phyloP scores from a whole-genome alignment of 2,113 vertebrate species.

The Trochalopteron elliotii region DNA sequence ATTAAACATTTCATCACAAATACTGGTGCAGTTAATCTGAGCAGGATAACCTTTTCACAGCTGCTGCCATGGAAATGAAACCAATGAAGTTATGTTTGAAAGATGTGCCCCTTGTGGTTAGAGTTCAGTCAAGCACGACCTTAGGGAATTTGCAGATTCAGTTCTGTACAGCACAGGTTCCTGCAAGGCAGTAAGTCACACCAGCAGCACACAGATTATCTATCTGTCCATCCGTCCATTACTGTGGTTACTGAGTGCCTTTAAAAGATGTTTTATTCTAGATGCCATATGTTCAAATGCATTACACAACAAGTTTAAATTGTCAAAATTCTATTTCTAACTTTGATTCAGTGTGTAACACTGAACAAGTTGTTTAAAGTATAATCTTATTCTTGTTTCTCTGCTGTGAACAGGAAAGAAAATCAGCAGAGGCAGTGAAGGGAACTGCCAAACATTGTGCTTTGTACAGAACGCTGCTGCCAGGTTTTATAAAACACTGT shows the following conservation, averaged over 20 bases:
- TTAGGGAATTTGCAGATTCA: background rate
- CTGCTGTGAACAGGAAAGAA: background rate
- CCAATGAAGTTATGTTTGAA: constrained; percentile 9
- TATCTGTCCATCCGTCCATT: background rate
- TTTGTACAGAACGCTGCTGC: background rate
- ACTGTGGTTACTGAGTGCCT: background rate
- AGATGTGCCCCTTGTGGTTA: constrained; percentile 3
- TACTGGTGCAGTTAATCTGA: background rate
- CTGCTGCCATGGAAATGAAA: constrained; percentile 43
- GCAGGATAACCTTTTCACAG: constrained; percentile 26
- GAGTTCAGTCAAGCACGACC: background rate
- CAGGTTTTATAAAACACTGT: background rate
- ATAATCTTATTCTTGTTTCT: constrained; percentile 6
- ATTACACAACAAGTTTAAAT: constrained; percentile 9
- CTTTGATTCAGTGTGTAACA: background rate
- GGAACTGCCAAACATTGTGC: background rate
- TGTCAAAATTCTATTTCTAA: constrained; percentile 32
- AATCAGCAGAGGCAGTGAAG: background rate
- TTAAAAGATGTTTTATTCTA: constrained; percentile 21
- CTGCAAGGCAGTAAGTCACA: background rate
- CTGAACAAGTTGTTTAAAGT: background rate
- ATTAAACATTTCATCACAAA: constrained; percentile 35
- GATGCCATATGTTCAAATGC: background rate
- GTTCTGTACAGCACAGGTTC: background rate
- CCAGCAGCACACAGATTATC: background rate